Conservation (phyloP, 2,797 vertebrate genomes). For the Sebastes steindachneri region DNA sequence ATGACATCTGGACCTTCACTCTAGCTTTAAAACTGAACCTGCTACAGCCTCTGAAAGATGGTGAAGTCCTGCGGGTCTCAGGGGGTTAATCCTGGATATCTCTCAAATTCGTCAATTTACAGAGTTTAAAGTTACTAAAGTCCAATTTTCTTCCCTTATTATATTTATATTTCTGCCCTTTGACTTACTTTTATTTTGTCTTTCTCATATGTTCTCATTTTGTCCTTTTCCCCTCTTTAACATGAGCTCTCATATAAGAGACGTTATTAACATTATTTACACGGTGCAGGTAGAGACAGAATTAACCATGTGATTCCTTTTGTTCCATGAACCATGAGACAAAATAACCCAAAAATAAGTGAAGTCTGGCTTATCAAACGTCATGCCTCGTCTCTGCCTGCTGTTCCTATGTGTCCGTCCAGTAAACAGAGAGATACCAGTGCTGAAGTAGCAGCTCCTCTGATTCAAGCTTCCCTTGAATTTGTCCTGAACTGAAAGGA, state of each 20-base stretch:
- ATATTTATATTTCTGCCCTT: background rate
- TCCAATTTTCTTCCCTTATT: background rate
- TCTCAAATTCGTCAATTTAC: background rate
- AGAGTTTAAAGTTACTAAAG: background rate
- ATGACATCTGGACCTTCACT: too few species aligned
- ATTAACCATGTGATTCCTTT: background rate
- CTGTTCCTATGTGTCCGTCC: background rate
- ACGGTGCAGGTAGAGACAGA: background rate
- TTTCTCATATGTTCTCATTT: background rate
- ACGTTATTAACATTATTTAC: background rate
- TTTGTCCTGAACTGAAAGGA: constrained; percentile 6
- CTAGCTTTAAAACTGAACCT: too few species aligned
- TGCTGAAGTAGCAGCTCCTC: constrained; percentile 2
- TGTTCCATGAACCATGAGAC: background rate
- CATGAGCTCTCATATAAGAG: background rate
- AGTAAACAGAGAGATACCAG: background rate
- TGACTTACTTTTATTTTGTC: background rate
- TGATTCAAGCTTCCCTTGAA: background rate
- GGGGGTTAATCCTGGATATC: background rate
- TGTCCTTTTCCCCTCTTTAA: background rate
- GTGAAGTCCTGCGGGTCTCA: too few species aligned
- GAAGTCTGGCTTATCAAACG: background rate
- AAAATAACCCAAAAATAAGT: background rate
- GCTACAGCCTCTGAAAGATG: too few species aligned
- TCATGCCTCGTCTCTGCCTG: background rate